These are phyloP conservation scores for Anhinga anhinga DNA, from an alignment of 2,113 vertebrate species.

Conservation along the genomic window DNA sequence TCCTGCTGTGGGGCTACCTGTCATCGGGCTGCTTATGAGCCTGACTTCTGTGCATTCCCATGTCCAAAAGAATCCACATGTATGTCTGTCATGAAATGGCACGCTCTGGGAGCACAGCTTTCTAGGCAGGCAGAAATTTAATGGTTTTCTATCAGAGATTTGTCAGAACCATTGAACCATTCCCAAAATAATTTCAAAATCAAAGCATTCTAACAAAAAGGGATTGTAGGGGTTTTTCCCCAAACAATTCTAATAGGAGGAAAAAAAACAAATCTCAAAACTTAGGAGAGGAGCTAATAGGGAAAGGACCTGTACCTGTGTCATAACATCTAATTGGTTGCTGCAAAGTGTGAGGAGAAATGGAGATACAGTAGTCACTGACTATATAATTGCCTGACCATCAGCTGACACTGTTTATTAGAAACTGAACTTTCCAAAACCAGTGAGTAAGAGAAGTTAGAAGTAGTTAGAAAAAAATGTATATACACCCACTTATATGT, in stretches of 20 bases:
- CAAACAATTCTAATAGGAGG: not conserved
- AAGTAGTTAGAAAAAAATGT: not conserved
- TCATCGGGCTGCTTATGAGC: not conserved
- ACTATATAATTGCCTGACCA: not conserved
- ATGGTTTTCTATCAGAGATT: not conserved
- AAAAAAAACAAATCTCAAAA: not conserved
- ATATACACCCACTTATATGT: not conserved
- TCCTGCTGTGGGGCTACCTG: not conserved
- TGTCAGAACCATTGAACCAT: not conserved
- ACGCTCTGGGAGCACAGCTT: not conserved
- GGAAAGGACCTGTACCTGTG: not conserved
- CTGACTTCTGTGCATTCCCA: not conserved
- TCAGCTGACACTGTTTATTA: not conserved
- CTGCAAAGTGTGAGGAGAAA: not conserved
- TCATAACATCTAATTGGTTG: not conserved
- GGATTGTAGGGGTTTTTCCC: not conserved
- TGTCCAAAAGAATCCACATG: not conserved
- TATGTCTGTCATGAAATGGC: not conserved
- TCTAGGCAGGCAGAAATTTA: not conserved
- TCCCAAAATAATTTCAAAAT: not conserved
- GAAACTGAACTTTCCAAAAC: not conserved
- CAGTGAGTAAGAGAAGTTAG: not conserved
- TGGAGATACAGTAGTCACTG: not conserved
- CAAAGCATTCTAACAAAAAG: not conserved
- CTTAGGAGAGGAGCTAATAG: not conserved